Conservation (phyloP, 2,888 invertebrate genomes). For the Scaptomyza parva region DNA sequence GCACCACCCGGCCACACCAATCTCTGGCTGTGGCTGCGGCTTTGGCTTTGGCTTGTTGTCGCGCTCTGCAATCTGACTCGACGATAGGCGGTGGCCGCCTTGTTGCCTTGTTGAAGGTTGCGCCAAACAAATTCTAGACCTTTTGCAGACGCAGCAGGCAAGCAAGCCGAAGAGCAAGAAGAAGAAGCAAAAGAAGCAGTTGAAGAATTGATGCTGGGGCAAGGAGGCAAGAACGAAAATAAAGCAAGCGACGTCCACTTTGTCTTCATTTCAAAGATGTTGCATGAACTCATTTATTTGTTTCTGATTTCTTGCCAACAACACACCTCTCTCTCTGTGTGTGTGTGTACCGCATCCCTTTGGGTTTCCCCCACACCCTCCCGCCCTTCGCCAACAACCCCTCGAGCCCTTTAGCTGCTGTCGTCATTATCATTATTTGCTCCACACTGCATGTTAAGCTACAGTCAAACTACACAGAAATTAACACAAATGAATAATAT, state of each 20-base stretch:
- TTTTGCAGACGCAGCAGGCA: slow-evolving; percentile 23
- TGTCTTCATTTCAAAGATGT: slow-evolving; percentile 77
- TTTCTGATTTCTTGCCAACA: slow-evolving; percentile 74
- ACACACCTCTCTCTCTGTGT: slow-evolving; percentile 71
- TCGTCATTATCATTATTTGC: slow-evolving; percentile 74
- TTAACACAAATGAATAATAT: not conserved
- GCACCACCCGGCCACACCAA: slow-evolving; percentile 1
- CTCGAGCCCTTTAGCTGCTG: slow-evolving; percentile 30
- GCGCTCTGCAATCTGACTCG: slow-evolving; percentile 38
- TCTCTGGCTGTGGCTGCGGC: no score
- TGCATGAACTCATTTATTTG: slow-evolving; percentile 81
- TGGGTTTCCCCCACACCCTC: no score
- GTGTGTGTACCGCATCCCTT: not conserved
- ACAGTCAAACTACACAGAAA: slow-evolving; percentile 4
- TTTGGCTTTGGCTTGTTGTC: no score
- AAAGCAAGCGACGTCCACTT: slow-evolving; percentile 59
- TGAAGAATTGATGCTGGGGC: slow-evolving; percentile 1
- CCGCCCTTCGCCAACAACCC: not conserved
- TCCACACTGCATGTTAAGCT: slow-evolving; percentile 56
- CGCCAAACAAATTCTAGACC: slow-evolving; percentile 67
- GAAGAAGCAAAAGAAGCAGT: not conserved
- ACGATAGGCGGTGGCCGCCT: slow-evolving; percentile 41
- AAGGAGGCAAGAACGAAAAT: not conserved
- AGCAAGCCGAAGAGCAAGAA: no score
- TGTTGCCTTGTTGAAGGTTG: slow-evolving; percentile 36